phyloP scores from a whole-genome alignment of 2,113 vertebrate species.

The Nerophis ophidion region DNA sequence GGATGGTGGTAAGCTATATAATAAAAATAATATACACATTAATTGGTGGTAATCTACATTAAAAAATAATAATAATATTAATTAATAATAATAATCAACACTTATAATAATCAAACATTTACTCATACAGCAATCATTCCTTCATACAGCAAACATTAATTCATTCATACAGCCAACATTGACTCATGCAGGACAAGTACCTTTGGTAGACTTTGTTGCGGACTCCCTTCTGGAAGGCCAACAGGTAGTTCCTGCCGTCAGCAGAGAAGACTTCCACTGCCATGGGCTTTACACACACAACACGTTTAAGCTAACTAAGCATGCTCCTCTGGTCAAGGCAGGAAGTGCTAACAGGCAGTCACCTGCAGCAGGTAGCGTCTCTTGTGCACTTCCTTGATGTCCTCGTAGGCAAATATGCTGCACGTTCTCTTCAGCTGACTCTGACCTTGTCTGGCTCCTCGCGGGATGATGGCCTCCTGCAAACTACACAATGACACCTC shows the following conservation, averaged over 20 bases:
- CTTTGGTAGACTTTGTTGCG: slow-evolving; percentile 99
- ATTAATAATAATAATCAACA: too few relatives aligned
- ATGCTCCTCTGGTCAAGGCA: too few relatives aligned
- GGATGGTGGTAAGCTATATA: too few relatives aligned
- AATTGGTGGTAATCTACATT: too few relatives aligned
- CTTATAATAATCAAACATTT: too few relatives aligned
- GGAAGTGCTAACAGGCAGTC: too few relatives aligned
- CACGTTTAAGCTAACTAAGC: background rate
- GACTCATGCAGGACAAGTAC: slow-evolving; percentile 53
- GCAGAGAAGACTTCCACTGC: slow-evolving; percentile 97
- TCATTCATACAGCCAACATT: too few relatives aligned
- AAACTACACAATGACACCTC: slow-evolving; percentile 65
- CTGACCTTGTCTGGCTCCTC: slow-evolving; percentile 91
- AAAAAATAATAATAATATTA: too few relatives aligned
- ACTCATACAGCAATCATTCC: too few relatives aligned
- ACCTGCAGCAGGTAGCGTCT: slow-evolving; percentile 91
- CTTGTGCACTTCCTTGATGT: slow-evolving; percentile 98
- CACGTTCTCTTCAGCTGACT: slow-evolving; percentile 93
- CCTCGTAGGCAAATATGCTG: slow-evolving; percentile 97
- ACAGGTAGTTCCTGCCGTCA: slow-evolving; percentile 94
- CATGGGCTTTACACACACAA: slow-evolving; percentile 79
- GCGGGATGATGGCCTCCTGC: slow-evolving; percentile 95
- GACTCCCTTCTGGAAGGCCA: slow-evolving; percentile 95
- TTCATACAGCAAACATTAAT: too few relatives aligned
- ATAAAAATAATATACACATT: too few relatives aligned